Conservation (phyloP, 2,888 invertebrate species). For the Tyria jacobaeae region DNA sequence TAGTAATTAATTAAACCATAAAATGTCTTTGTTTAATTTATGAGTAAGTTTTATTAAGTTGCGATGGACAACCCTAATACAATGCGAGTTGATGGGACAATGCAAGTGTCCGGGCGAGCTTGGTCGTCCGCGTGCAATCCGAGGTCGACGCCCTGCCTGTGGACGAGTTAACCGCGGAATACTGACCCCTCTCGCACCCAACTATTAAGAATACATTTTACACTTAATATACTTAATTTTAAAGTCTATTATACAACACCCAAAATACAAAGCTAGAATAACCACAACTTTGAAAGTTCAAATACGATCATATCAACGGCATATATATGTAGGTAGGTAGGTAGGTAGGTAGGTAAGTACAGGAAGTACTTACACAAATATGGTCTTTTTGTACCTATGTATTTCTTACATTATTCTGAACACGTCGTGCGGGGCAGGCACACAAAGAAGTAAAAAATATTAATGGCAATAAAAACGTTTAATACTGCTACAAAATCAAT, state of each 20-base stretch:
- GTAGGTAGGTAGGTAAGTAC: conserved; percentile 41
- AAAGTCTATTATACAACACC: conserved; percentile 51
- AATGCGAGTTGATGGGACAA: conserved; percentile 63
- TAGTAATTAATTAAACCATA: conserved; percentile 6
- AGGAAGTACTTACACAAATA: conserved; percentile 49
- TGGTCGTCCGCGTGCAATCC: conserved; percentile 61
- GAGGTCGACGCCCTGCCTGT: conserved; percentile 72
- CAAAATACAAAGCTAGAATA: conserved; percentile 42
- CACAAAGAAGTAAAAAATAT: conserved; percentile 16
- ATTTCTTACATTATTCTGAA: conserved; percentile 18
- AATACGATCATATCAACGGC: conserved; percentile 51
- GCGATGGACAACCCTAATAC: conserved; percentile 60
- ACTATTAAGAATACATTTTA: conserved; percentile 53
- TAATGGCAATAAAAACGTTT: conserved; percentile 13
- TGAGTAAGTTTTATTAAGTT: conserved; percentile 11
- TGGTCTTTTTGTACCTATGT: conserved; percentile 43
- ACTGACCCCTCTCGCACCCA: conserved; percentile 71
- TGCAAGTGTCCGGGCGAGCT: conserved; percentile 66
- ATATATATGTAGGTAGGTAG: conserved; percentile 8
- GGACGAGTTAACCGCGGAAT: conserved; percentile 72
- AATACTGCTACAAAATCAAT: conserved; percentile 37
- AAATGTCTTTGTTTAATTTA: conserved; percentile 13
- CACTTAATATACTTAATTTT: conserved; percentile 52
- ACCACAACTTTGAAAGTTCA: conserved; percentile 57
- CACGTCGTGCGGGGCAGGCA: conserved; percentile 18